Percentiles rank a stretch among this genome's conserved stretches.
Evolutionary conservation across 2,888 invertebrate species (phyloP).

Genomic region (Creontiades dilutus): DNA sequence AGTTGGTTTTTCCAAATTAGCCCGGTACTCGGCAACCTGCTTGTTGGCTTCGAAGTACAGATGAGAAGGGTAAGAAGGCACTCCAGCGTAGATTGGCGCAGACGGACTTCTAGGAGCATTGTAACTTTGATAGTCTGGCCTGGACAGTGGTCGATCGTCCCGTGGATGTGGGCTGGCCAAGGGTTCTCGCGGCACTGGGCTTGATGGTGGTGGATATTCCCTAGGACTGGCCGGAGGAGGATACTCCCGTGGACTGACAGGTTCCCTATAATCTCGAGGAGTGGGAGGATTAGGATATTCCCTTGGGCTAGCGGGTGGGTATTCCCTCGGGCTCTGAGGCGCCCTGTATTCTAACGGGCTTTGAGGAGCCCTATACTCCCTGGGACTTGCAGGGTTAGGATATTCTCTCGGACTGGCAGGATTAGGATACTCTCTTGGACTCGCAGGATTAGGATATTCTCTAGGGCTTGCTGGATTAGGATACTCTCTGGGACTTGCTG

Average conservation of each 20-base stretch:
- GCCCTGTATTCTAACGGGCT: slow-evolving; percentile 47
- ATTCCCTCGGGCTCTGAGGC: slow-evolving; percentile 40
- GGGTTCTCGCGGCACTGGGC: slow-evolving; percentile 45
- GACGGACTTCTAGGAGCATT: slow-evolving; percentile 63
- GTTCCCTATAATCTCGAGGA: slow-evolving; percentile 56
- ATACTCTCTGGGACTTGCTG: slow-evolving; percentile 74
- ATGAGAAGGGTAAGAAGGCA: slow-evolving; percentile 80
- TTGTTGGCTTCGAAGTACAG: slow-evolving; percentile 78
- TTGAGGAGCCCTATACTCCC: slow-evolving; percentile 73
- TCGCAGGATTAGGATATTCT: slow-evolving; percentile 78
- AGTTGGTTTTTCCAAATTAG: slow-evolving; percentile 74
- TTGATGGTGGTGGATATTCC: slow-evolving; percentile 69
- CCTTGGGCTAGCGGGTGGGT: slow-evolving; percentile 36
- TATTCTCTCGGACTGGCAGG: slow-evolving; percentile 78
- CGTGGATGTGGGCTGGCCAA: slow-evolving; percentile 49
- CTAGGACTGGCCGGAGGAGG: slow-evolving; percentile 46
- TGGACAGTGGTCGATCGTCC: not conserved
- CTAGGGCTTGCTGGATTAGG: slow-evolving; percentile 70
- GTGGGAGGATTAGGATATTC: slow-evolving; percentile 49
- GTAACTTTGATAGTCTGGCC: slow-evolving; percentile 43
- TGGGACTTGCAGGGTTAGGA: slow-evolving; percentile 72
- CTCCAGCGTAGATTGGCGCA: slow-evolving; percentile 72
- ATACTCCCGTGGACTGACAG: slow-evolving; percentile 55
- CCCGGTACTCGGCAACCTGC: slow-evolving; percentile 78
- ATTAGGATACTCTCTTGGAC: slow-evolving; percentile 80